Percentiles rank a stretch among this genome's conserved stretches.
phyloP scores from a whole-genome alignment of 2,888 invertebrate species.

The Caenorhabditis imperialis region DNA sequence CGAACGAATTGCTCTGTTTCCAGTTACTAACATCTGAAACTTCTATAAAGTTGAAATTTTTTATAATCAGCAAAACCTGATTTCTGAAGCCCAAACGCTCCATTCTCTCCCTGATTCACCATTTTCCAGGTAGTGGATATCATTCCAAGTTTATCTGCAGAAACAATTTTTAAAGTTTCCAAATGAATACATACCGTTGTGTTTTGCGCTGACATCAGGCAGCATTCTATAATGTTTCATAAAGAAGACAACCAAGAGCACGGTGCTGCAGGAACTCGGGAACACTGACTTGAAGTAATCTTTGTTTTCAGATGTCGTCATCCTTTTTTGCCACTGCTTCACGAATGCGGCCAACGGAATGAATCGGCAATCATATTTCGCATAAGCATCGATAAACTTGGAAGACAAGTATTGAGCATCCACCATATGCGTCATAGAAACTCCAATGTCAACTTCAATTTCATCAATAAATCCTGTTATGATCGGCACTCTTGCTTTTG shows the following conservation, averaged over 20 bases:
- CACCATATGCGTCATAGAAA: conserved; percentile 5
- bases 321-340: conserved; percentile 13
- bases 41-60: too few species aligned
- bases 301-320: conserved; percentile 18
- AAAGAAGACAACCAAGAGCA: conserved; percentile 8
- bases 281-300: conserved; percentile 2
- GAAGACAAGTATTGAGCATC: conserved; percentile 10
- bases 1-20: neutral
- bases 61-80: too few species aligned
- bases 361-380: conserved; percentile 11
- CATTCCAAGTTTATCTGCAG: conserved; percentile 3
- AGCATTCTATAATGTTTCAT: conserved; percentile 20
- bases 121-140: neutral
- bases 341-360: conserved; percentile 7
- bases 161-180: neutral
- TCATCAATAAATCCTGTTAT: conserved; percentile 16
- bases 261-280: conserved; percentile 13
- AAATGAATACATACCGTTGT: neutral
- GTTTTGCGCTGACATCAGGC: conserved; percentile 4
- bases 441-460: conserved; percentile 12
- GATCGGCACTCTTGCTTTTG: conserved; percentile 16
- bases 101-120: conserved; percentile 9
- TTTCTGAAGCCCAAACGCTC: conserved; percentile 6
- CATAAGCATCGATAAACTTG: conserved; percentile 18
- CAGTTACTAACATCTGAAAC: conserved; percentile 12